Conservation (phyloP, 2,113 vertebrate genomes). For the Nesoenas mayeri region DNA sequence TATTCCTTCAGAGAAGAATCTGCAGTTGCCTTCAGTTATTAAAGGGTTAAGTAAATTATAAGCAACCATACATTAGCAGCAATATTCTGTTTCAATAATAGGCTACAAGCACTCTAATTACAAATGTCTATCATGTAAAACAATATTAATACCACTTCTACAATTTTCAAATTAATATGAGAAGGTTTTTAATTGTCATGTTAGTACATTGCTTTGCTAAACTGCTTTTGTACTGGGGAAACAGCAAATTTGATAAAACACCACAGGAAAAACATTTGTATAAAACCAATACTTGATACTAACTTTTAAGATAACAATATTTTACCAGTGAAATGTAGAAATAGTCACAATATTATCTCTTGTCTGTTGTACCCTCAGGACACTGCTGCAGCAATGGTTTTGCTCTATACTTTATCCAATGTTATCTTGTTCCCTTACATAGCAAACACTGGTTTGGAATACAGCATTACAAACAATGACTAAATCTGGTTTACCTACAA, state of each 20-base stretch:
- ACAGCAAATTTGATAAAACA: neutral
- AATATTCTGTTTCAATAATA: neutral
- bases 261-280: neutral
- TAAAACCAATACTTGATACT: neutral
- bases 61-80: neutral
- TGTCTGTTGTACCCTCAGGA: neutral
- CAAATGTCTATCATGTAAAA: neutral
- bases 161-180: neutral
- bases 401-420: neutral
- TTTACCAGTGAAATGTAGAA: neutral
- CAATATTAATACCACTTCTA: neutral
- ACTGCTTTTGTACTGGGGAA: neutral
- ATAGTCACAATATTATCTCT: neutral
- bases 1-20: neutral
- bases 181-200: neutral
- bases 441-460: neutral
- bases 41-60: neutral
- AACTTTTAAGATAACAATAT: neutral
- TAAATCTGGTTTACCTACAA: neutral
- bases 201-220: neutral
- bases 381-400: neutral
- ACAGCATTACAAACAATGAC: neutral
- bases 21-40: neutral
- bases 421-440: neutral
- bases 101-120: neutral